Conservation (phyloP, 2,888 invertebrate species). For the Epiperipatus broadwayi region DNA sequence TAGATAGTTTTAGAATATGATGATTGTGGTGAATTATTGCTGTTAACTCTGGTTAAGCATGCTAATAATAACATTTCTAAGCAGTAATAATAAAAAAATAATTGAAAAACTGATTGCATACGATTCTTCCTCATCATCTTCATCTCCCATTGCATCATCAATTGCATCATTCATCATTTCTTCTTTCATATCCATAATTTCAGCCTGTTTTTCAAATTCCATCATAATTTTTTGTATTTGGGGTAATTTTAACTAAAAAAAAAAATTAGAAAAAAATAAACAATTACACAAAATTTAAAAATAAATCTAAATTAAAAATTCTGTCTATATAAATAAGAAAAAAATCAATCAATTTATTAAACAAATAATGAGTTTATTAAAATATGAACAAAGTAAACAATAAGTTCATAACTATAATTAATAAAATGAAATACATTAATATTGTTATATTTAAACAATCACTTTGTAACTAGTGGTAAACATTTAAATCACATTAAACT, state of each 20-base stretch:
- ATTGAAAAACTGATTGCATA: conserved; percentile 24
- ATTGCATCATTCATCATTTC: conserved; percentile 99
- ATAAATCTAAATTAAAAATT: conserved; percentile 1
- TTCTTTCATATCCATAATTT: conserved; percentile 99
- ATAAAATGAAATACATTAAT: no score
- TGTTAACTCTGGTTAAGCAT: no score
- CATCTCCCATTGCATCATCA: conserved; percentile 97
- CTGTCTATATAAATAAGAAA: no score
- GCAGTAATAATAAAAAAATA: not conserved
- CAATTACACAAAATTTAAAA: not conserved
- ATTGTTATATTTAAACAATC: no score
- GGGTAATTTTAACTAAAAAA: conserved; percentile 60
- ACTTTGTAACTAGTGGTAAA: no score
- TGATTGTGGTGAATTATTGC: no score
- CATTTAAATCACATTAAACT: no score
- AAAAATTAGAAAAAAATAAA: not conserved
- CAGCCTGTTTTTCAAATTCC: conserved; percentile 97
- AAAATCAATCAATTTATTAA: no score
- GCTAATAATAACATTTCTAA: conserved; percentile 12
- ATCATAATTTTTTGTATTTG: conserved; percentile 92
- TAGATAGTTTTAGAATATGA: no score
- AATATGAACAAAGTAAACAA: no score
- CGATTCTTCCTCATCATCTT: conserved; percentile 94
- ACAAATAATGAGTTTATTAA: no score
- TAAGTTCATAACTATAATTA: no score